Evolutionary conservation across 2,888 invertebrate genomes (phyloP), one percentile per base, ranked within the genome.

Genomic region (Linhomoeus sp.): DNA sequence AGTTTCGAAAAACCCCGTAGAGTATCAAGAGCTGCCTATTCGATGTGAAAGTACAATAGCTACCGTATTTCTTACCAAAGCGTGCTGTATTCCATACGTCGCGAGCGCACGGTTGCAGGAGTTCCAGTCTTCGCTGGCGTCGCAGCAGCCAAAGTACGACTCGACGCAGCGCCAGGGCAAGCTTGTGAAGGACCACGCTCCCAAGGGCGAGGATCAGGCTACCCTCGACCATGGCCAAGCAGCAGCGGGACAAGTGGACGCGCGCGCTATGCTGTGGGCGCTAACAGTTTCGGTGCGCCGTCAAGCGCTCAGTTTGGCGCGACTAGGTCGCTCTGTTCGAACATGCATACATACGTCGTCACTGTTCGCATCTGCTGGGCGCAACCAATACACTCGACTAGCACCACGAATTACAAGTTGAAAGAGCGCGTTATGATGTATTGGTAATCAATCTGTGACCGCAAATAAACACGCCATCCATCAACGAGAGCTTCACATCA

Each of bases 291-390:
- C 20, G 5, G 9, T 2, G 2, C 33, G 88, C 52, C 94, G 94
- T 72, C 75, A 90, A 47, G 84, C 85, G 62, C 70, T 94, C 92
- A 92, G 70, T 92, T 90, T 71, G 92, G 94, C 66, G 92, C 92
- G 1, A 77, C 92, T 62, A 81, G 83, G 22, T 90, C 88, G 9
- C 71, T 44, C 14, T n/a, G n/a, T 19, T 17, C 14, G 17, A 29
- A 26, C 38, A 72, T 94, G n/a, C n/a, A n/a, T n/a, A n/a, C n/a
- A 49, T 77, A 77, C 64, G 81, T 81, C 63, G 79, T 81, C 22
- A 81, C 85, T 66, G 76, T 76, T 53, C 73, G 76, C 2, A 69
- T 92, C 22, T 75, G 77, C 0, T 14, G 26, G 3, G 80, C 79
- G 41, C 80, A 84, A 81, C 79, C 66, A 81, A 81, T 55, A 75